Evolutionary conservation across 2,113 vertebrate species (phyloP), one percentile per base, ranked within the genome.

Genomic region (Pyrgilauda ruficollis): DNA sequence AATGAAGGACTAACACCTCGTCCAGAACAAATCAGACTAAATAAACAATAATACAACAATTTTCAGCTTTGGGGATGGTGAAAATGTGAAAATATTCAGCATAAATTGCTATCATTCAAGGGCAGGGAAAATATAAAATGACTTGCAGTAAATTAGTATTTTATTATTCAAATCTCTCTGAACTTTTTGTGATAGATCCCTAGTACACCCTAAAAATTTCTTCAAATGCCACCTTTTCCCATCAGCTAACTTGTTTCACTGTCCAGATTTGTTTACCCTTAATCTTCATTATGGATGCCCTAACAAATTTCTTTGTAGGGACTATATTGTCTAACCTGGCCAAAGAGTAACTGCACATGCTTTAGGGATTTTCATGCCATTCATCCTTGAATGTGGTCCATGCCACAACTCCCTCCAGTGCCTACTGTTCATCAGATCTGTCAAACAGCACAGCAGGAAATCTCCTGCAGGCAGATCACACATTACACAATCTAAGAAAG

Each of bases 1-100:
- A 94, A 83, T 50, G 41, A 81, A 81, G 67, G 69, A 47, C 64
- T 67, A 89, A 87, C 79, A 87, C 84, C 86, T 96, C 90, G 56
- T 43, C 33, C 68, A 86, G 72, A 75, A 68, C 7, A 33, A 76
- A 39, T 83, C 63, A 93, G 61, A 80, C 80, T 95, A 89, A 87
- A 87, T 49, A 94, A 94, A 86, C n/a, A 93, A 23, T 21, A 89
- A 5, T 7, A 69, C 7, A 33, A 47, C 9, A 49, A 83, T 83
- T 77, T 73, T 93, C 87, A 85, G 67, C 58, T 94, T 82, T 55
- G 46, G 31, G 39, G 31, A 10, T 87, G 21, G 19, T 59, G 72
- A 93, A 77, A 78, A 85, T 7, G 16, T 26, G 20, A 37, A 90
- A 78, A 68, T 52, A 62, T 82, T 81, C 47, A 78, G n/a, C 17